These are phyloP conservation scores for Pituophis catenifer DNA, from an alignment of 2,113 vertebrate species.

Conservation along the genomic window DNA sequence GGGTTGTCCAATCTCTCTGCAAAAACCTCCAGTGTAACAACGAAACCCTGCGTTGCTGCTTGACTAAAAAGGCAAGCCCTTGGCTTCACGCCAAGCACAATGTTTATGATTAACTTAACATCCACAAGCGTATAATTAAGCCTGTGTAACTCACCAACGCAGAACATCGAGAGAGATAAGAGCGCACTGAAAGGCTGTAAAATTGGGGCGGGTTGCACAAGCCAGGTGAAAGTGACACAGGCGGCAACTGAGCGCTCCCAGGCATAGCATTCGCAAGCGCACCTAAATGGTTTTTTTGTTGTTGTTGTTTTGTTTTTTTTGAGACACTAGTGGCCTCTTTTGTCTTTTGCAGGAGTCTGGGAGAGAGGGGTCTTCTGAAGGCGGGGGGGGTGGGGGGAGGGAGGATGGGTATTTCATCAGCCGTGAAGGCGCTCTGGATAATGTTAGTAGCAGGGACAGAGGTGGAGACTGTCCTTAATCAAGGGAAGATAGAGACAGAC, in stretches of 20 bases:
- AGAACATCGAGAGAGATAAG: not conserved
- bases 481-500: not conserved
- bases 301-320: not conserved
- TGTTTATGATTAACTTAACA: not conserved
- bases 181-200: not conserved
- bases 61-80: not conserved
- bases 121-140: not conserved
- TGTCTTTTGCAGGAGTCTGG: not conserved
- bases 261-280: not conserved
- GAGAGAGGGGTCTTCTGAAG: too few species aligned
- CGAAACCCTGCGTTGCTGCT: not conserved
- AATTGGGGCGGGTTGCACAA: not conserved
- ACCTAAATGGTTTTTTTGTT: not conserved
- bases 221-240: not conserved
- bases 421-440: not conserved
- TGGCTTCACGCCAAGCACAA: not conserved
- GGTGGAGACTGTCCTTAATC: not conserved
- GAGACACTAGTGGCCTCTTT: too few species aligned
- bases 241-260: not conserved
- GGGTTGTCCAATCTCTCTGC: not conserved
- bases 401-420: not conserved
- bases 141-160: not conserved
- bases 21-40: not conserved
- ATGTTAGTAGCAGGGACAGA: not conserved
- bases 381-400: not conserved